A percentile compares a stretch with the other conserved stretches of the same genome.
Conservation (phyloP, 1,140 invertebrate genomes). For the Harpegnathos saltator region DNA sequence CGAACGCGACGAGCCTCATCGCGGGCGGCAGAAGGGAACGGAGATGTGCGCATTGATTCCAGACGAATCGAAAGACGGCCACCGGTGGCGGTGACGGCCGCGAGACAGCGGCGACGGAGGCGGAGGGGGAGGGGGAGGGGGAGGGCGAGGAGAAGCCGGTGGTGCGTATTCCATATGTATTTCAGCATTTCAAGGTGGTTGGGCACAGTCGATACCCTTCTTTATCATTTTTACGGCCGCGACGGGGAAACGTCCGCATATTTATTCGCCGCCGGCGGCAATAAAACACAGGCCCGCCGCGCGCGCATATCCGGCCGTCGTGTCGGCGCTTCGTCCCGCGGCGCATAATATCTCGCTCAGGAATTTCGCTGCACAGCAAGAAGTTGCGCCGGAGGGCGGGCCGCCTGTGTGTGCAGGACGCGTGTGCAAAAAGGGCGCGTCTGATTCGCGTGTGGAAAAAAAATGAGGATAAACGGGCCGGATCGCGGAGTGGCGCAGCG, state of each 20-base stretch:
- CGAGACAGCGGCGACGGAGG: neutral
- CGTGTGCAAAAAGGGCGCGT: constrained; percentile 42
- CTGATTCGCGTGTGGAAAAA: constrained; percentile 63
- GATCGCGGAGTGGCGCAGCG: too few relatives aligned
- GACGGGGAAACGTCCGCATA: constrained; percentile 79
- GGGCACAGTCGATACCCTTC: constrained; percentile 78
- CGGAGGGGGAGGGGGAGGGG: too few relatives aligned
- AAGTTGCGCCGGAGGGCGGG: neutral
- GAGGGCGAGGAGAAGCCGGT: neutral
- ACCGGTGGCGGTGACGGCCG: constrained; percentile 23
- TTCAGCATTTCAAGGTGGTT: constrained; percentile 74
- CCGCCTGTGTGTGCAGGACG: neutral
- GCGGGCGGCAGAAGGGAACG: constrained; percentile 18
- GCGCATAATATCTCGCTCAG: constrained; percentile 69
- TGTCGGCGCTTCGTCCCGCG: constrained; percentile 43
- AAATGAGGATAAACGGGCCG: constrained; percentile 46
- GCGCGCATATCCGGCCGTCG: constrained; percentile 65
- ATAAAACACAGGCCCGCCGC: constrained; percentile 81
- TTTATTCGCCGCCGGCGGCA: constrained; percentile 78
- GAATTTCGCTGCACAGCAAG: constrained; percentile 56
- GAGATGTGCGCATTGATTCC: constrained; percentile 76
- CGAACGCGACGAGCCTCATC: constrained; percentile 31
- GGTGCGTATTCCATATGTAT: constrained; percentile 78
- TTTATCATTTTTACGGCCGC: constrained; percentile 84
- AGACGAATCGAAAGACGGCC: constrained; percentile 48